These are phyloP conservation scores for Scaptomyza montana DNA, from an alignment of 1,140 invertebrate species.

Conservation along the genomic window DNA sequence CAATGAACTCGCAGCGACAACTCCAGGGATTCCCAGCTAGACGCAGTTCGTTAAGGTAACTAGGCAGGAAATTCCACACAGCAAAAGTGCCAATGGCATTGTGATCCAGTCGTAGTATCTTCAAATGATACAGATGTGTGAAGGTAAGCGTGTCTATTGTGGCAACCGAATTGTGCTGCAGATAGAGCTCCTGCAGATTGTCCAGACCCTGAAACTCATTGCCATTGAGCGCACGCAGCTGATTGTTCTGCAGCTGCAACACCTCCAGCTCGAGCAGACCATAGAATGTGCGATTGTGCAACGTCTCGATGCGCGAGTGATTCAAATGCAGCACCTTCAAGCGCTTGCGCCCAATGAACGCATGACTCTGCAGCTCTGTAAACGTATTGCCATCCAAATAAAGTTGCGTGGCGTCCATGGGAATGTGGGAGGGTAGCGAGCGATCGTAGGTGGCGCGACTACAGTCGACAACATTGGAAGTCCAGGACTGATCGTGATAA, in stretches of 20 bases:
- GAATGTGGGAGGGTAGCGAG: slow-evolving; percentile 91
- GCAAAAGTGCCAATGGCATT: slow-evolving; percentile 90
- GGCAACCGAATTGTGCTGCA: slow-evolving; percentile 92
- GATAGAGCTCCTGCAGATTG: slow-evolving; percentile 91
- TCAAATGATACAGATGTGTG: slow-evolving; percentile 87
- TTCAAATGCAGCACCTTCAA: slow-evolving; percentile 93
- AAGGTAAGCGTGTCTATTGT: slow-evolving; percentile 92
- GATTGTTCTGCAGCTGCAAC: slow-evolving; percentile 92
- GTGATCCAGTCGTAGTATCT: slow-evolving; percentile 89
- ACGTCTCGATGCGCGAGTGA: slow-evolving; percentile 91
- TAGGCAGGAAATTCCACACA: slow-evolving; percentile 89
- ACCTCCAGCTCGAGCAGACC: slow-evolving; percentile 92
- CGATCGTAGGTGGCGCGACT: slow-evolving; percentile 89
- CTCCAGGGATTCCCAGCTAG: slow-evolving; percentile 93
- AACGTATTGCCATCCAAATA: slow-evolving; percentile 96
- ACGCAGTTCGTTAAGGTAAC: slow-evolving; percentile 87
- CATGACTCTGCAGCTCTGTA: slow-evolving; percentile 90
- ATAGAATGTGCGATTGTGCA: slow-evolving; percentile 96
- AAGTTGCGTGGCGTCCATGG: slow-evolving; percentile 95
- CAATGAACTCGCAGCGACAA: slow-evolving; percentile 93
- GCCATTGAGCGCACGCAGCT: slow-evolving; percentile 89
- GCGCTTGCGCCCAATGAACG: slow-evolving; percentile 95
- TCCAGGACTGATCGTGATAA: slow-evolving; percentile 96
- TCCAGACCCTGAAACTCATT: slow-evolving; percentile 92
- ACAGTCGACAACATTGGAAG: slow-evolving; percentile 96